A percentile compares a stretch with the other conserved stretches of the same genome.
Evolutionary conservation across 2,113 vertebrate species (phyloP).

Genomic region (Bettongia penicillata): DNA sequence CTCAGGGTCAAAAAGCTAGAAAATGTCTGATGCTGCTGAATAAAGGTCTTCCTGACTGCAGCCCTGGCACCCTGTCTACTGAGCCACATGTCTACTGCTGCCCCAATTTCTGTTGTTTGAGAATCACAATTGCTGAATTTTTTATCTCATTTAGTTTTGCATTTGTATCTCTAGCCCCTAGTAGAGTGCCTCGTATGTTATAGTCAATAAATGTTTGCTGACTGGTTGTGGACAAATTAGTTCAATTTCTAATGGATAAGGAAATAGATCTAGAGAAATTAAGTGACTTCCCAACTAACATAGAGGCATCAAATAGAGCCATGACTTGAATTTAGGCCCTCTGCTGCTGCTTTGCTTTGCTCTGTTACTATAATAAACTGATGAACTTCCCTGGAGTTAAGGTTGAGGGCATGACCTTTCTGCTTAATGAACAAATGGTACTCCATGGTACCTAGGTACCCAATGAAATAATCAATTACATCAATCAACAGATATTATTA

Average conservation of each 20-base stretch:
- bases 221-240: neutral
- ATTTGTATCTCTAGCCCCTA: neutral
- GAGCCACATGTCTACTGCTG: neutral
- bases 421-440: neutral
- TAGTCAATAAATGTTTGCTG: slow-evolving; percentile 4
- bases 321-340: neutral
- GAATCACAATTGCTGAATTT: neutral
- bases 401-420: neutral
- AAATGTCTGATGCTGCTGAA: neutral
- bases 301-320: neutral
- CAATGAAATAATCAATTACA: neutral
- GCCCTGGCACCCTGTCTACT: neutral
- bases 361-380: neutral
- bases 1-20: neutral
- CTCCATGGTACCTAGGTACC: neutral
- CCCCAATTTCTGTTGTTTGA: neutral
- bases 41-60: neutral
- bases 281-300: neutral
- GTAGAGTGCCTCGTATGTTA: neutral
- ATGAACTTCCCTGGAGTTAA: neutral
- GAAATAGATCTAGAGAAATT: neutral
- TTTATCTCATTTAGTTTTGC: neutral
- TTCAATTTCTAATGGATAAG: neutral
- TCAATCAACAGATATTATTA: neutral
- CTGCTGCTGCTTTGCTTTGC: neutral